Base-by-base conservation (phyloP, 2,113 vertebrate genomes). In the Peucedramus taeniatus region DNA sequence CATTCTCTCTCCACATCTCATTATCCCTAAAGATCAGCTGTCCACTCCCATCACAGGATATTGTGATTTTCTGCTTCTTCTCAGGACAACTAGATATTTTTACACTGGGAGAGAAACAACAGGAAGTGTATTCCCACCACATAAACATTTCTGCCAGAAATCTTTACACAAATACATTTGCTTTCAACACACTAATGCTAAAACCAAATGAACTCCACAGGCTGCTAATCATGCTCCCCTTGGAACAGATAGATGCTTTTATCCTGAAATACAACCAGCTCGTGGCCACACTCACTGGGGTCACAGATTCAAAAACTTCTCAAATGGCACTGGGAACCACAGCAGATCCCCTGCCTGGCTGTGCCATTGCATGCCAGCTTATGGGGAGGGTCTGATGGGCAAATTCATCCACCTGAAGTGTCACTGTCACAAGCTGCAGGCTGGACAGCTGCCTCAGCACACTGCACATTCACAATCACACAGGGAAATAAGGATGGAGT, bases 321-420 rank as follows among this genome's bases (percentile, higher is more conserved):
- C 9, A 17, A 16, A 30, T 7, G 15, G 11, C 53, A 27, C 23
- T 17, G 39, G 23, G 54, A 31, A 7, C 4, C 47, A 10, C 0
- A 35, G 28, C 30, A 61, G 37, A 9, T 6, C 33, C 18, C 14
- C 8, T 10, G 39, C 35, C 57, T 40, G 17, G 56, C 60, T 9
- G 24, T 6, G 15, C 47, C 20, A 6, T 1, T 3, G n/a, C n/a
- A 4, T 1, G 33, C 0, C 6, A 0, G 10, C 6, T 33, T 9
- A 1, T 4, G 15, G 79, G 28, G 4, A 16, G 39, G 31, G 26
- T 31, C 13, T 45, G 53, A 7, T 10, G 33, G 23, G 5, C 7
- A 42, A 19, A 26, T 11, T 63, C 42, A 2, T 2, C 0, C 20
- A 13, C 7, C 54, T 24, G 0, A 27, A 31, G 26, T 5, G 28